Base-by-base conservation (phyloP, 2,888 invertebrate genomes). In the Polydrusus tereticollis region DNA sequence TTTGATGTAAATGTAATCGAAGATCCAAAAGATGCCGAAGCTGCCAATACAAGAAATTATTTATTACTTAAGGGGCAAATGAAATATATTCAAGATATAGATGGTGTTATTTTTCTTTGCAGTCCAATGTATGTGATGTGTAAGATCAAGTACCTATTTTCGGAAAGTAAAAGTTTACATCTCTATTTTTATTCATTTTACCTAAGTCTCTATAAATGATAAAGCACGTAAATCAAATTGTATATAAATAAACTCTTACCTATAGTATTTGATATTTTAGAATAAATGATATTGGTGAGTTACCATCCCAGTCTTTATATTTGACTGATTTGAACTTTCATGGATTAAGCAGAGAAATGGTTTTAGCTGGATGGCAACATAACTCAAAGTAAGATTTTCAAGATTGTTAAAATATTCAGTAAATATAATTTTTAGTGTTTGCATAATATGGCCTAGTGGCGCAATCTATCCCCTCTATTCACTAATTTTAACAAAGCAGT, bases 11-110 rank as follows among this genome's bases (percentile, higher is more conserved):
- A 18, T 43, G 0, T 29, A 10, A 50, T 50, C n/a, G 70, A 70
- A 8, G 75, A 77, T 21, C 21, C 18, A n/a, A 69, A 74, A 12
- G 66, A 77, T n/a, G 63, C 62, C n/a, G 77, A 76, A 18, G 58
- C 62, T 38, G 90, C 90, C 77, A 91, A 90, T 8, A 86, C 88
- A 0, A 86, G 90, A 12, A 92, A 92, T 52, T 90, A 95, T 21
- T 85, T 95, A 12, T 87, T 96, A 12, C 87, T 96, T 7, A 93
- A 94, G 79, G 96, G 96, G 6, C 95, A 96, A 78, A 94, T 96
- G 89, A 91, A 93, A 80, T 90, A 92, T 78, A 87, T 96, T 6
- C 89, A 91, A 29, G 94, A 95, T 77, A 91, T 94, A 66, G 91
- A 94, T 71, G 90, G 92, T 0, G 89, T 96, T n/a, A 91, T 95